Base-by-base conservation (phyloP, 2,113 vertebrate genomes). In the Galbula dea region DNA sequence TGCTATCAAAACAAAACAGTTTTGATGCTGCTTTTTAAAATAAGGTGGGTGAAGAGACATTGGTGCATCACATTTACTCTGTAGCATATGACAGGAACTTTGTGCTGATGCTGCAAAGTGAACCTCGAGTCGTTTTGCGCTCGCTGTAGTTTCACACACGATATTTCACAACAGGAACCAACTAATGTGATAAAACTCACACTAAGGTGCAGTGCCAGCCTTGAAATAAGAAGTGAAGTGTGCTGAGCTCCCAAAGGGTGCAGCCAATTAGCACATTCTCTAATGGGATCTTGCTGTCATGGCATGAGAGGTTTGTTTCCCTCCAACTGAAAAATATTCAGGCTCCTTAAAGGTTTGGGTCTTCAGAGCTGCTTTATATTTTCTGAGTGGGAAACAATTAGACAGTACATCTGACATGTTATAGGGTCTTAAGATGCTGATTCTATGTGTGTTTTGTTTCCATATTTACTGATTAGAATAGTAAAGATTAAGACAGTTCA, bases 161-260 rank as follows among this genome's bases (percentile, higher is more conserved):
- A 29, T 75, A 34, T 83, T 86, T 92, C 63, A 81, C 89, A 81
- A 58, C 57, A 88, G 88, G 91, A 54, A 10, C 52, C 24, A 34
- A 54, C 59, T 95, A 72, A 95, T 77, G 46, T 66, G 90, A 81
- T 95, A 95, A 93, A 48, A 43, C 54, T 90, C 75, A 37, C 46
- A 9, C 51, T 71, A 32, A 75, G 61, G 58, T 85, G n/a, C 65
- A 62, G 15, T 83, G 32, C 46, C 52, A 67, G 58, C 61, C 36
- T 75, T 68, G 48, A 82, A 93, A 73, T 91, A 79, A 93, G 89
- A 95, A 45, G 54, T 63, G 61, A 48, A 83, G 45, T 43, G 36
- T 1, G 8, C 61, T 61, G 62, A 89, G 81, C 45, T 87, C 67
- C 67, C 84, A 62, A 68, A 76, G 74, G 41, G 54, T 69, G 54